Evolutionary conservation across 2,797 vertebrate species (phyloP), one percentile per base, ranked within the genome.

Genomic region (Sardinella longiceps): DNA sequence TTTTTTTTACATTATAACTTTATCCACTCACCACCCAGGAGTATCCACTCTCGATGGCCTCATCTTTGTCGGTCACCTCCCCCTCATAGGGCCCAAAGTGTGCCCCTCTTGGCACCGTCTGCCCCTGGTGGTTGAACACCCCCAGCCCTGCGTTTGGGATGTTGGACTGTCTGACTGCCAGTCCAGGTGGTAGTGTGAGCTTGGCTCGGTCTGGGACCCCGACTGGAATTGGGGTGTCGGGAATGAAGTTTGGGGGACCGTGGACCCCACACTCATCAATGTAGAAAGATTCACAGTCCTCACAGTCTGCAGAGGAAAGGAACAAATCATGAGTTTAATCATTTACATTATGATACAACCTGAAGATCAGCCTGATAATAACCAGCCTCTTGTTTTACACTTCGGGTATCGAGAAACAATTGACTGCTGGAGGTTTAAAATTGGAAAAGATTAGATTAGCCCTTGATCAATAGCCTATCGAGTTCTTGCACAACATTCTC

Each of bases 91-190:
- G 66, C 10, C 66, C 66, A 63, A 63, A 63, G 60, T 63, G 60
- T 10, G 11, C 60, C 25, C 60, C n/a, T 30, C 1, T 63, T 25
- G 60, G 28, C 23, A 33, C 28, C 2, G 46, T 33, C 60, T 23
- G 43, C 0, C 60, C 87, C 50, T 91, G 89, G 23, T 91, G 89
- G 23, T 93, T 93, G 90, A 93, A 94, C 0, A 94, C 90, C 43
- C 94, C 94, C 60, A 93, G 91, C 28, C 92, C 94, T 56, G 93
- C 92, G 5, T 84, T 84, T 2, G 91, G 89, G 77, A 94, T 94
- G 37, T 88, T 18, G 0, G 93, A 94, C 2, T 80, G 82, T 9
- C 80, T 81, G 45, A 94, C 90, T 83, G 84, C 88, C 56, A 94
- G 81, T 1, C 92, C 92, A 0, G 89, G 84, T 6, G 92, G 92